Conservation (phyloP, 2,888 invertebrate genomes). For the Zaprionus obscuricornis region DNA sequence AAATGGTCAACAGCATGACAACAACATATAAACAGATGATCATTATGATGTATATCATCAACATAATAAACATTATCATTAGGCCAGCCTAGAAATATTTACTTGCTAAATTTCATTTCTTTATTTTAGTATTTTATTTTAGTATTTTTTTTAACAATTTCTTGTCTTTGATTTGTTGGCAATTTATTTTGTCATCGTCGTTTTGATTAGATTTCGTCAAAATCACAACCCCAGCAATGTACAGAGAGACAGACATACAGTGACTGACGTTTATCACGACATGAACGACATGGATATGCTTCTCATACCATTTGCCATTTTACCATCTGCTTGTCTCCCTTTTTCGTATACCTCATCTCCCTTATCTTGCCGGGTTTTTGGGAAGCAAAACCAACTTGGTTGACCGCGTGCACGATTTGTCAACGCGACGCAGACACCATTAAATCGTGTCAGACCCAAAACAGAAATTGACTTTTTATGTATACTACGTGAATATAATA, state of each 20-base stretch:
- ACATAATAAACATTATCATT: slow-evolving; percentile 20
- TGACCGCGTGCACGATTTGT: slow-evolving; percentile 69
- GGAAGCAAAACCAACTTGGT: neutral
- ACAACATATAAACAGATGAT: slow-evolving; percentile 2
- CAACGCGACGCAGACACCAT: slow-evolving; percentile 58
- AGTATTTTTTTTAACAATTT: slow-evolving; percentile 30
- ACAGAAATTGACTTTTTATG: slow-evolving; percentile 75
- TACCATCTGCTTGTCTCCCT: neutral
- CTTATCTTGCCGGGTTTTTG: neutral
- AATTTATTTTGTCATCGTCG: slow-evolving; percentile 68
- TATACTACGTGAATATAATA: slow-evolving; percentile 62
- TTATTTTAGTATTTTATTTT: neutral
- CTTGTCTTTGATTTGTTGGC: slow-evolving; percentile 58
- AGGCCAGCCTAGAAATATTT: slow-evolving; percentile 19
- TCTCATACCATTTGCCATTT: neutral
- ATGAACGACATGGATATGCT: slow-evolving; percentile 40
- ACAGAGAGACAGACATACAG: slow-evolving; percentile 18
- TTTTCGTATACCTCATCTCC: neutral
- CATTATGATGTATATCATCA: slow-evolving; percentile 19
- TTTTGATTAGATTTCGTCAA: slow-evolving; percentile 65
- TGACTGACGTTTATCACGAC: slow-evolving; percentile 71
- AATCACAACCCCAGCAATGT: slow-evolving; percentile 34
- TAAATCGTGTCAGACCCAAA: slow-evolving; percentile 58
- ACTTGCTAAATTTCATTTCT: neutral
- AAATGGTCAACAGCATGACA: neutral